A percentile compares a stretch with the other conserved stretches of the same genome.
Conservation (phyloP, 2,113 vertebrate genomes). For the Engystomops pustulosus region DNA sequence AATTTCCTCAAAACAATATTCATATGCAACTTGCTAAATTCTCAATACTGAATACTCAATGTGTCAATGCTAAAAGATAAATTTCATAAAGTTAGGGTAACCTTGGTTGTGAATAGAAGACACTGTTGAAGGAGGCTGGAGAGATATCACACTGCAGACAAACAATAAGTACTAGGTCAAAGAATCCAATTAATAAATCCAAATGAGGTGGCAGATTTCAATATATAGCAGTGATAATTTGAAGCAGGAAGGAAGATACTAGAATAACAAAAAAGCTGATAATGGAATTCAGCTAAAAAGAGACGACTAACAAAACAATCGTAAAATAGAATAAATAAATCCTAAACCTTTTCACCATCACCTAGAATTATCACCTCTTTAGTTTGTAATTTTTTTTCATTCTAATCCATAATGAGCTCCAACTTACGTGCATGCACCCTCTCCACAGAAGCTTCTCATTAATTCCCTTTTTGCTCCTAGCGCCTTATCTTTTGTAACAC, state of each 20-base stretch:
- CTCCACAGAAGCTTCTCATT: conserved; percentile 58
- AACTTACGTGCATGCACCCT: conserved; percentile 51
- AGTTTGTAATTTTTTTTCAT: conserved; percentile 60
- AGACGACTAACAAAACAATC: conserved; percentile 64
- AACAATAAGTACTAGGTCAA: conserved; percentile 66
- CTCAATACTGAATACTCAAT: neutral
- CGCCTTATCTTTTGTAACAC: conserved; percentile 65
- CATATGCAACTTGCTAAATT: neutral
- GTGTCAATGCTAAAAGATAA: conserved; percentile 10
- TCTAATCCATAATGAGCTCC: conserved; percentile 59
- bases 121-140: conserved; percentile 40
- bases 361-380: conserved; percentile 64
- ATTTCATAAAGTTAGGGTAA: conserved; percentile 43
- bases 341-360: conserved; percentile 60
- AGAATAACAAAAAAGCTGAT: conserved; percentile 69
- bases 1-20: neutral
- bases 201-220: conserved; percentile 73
- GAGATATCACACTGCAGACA: conserved; percentile 64
- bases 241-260: conserved; percentile 73
- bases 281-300: conserved; percentile 69
- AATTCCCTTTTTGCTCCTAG: conserved; percentile 63
- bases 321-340: conserved; percentile 65
- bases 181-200: conserved; percentile 71
- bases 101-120: conserved; percentile 51
- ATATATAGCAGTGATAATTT: conserved; percentile 76